Evolutionary conservation across 2,888 invertebrate genomes (phyloP), one percentile per base, ranked within the genome.

Genomic region (Caenorhabditis imperialis): DNA sequence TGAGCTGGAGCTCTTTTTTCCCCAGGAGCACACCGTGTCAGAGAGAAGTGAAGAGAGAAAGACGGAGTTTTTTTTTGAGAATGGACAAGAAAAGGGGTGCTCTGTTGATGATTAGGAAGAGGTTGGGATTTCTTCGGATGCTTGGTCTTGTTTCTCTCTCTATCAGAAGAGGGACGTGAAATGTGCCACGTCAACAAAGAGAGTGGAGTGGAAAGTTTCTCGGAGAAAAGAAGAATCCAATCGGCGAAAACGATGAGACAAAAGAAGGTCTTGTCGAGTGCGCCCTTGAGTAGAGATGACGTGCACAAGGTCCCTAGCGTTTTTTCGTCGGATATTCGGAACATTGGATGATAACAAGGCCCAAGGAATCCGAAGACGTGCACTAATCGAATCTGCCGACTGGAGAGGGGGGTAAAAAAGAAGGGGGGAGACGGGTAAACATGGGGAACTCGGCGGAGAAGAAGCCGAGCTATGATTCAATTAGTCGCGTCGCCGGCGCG

Each of bases 321-420:
- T n/a, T n/a, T n/a, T n/a, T n/a, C n/a, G n/a, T n/a, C n/a, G n/a
- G n/a, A n/a, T n/a, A 23, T 50, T 48, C 55, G 27, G 42, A 47
- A 33, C 30, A 37, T 54, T 47, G 40, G 38, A 37, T 37, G 40
- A 48, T 37, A 44, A 51, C 27, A 22, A 48, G 38, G 42, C 27
- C 38, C 35, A 44, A 22, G 38, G 33, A 50, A 38, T 25, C 12
- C 22, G 35, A 35, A 60, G 37, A 47, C 57, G 58, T 71, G 57
- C 57, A 67, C 67, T 67, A 67, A 67, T 67, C 67, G 57, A 67
- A 67, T 67, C 67, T 67, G 67, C 44, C 51, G n/a, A n/a, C 37
- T 47, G 54, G 33, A 53, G 53, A 45, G 44, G 61, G 40, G 25
- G 51, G 44, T 33, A 40, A 60, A 42, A 40, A 30, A 48, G 61